Evolutionary conservation across 2,888 invertebrate species (phyloP).

Genomic region (Ceriagrion tenellum): DNA sequence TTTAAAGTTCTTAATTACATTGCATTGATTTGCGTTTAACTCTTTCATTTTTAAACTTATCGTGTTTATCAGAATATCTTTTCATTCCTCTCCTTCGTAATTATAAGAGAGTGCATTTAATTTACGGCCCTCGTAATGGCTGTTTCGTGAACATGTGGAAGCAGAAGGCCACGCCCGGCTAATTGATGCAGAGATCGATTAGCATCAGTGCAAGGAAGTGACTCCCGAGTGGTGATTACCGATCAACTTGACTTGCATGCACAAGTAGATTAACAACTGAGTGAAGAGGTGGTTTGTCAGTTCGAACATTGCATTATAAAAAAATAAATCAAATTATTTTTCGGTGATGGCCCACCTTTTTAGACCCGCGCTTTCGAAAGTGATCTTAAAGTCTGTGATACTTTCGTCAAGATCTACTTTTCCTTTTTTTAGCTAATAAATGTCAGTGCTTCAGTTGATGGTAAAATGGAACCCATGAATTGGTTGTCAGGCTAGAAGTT

Average conservation of each 20-base stretch:
- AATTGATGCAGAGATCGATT: conserved; percentile 15
- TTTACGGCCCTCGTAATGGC: background rate
- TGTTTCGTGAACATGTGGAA: background rate
- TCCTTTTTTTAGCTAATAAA: too few species aligned
- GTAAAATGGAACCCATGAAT: too few species aligned
- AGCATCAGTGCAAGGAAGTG: background rate
- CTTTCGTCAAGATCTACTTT: too few species aligned
- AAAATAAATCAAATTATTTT: too few species aligned
- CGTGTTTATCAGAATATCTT: background rate
- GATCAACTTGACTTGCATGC: background rate
- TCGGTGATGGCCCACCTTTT: too few species aligned
- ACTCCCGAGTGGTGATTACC: background rate
- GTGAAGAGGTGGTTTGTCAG: background rate
- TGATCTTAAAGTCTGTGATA: too few species aligned
- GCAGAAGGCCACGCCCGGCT: background rate
- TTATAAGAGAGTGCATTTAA: background rate
- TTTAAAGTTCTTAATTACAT: background rate
- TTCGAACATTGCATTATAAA: background rate
- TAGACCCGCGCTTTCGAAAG: too few species aligned
- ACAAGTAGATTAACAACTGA: background rate
- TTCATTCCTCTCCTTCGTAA: background rate
- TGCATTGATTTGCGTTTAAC: background rate
- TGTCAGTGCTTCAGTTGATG: too few species aligned
- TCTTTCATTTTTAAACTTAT: background rate
- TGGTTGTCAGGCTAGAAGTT: too few species aligned